These are phyloP conservation scores for Siderastrea siderea DNA, from an alignment of 92 coral and sea anemone genomes.

Conservation along the genomic window DNA sequence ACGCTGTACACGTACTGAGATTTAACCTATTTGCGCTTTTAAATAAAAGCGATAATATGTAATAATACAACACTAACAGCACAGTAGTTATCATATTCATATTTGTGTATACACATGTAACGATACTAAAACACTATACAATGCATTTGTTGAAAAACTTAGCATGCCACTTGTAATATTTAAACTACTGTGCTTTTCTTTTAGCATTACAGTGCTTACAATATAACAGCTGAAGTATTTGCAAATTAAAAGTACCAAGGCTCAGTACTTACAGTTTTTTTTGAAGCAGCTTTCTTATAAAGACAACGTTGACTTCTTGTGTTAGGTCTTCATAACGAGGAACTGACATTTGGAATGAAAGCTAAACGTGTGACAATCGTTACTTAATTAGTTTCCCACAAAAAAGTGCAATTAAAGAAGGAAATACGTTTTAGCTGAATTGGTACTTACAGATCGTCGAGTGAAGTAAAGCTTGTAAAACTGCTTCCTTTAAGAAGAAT, in stretches of 20 bases:
- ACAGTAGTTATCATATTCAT: no score
- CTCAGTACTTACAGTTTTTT: slow-evolving; percentile 6
- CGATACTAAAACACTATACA: no score
- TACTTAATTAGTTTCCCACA: neutral
- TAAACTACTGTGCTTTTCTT: no score
- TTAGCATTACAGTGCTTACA: no score
- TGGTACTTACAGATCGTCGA: slow-evolving; percentile 27
- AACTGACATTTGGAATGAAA: slow-evolving; percentile 12
- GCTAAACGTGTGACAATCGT: slow-evolving; percentile 35
- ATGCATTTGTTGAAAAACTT: no score
- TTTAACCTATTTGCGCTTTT: no score
- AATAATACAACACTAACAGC: no score
- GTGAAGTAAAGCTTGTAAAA: slow-evolving; percentile 40
- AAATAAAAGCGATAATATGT: no score
- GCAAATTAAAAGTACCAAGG: neutral
- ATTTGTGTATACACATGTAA: no score
- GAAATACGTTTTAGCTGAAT: slow-evolving; percentile 14
- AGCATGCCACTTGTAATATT: no score
- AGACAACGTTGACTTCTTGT: slow-evolving; percentile 24
- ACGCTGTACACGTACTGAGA: no score
- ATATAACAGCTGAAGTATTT: neutral
- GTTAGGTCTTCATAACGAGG: slow-evolving; percentile 4
- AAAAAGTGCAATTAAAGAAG: neutral
- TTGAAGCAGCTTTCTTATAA: slow-evolving; percentile 17
- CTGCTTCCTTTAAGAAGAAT: slow-evolving; percentile 32